Percentiles rank a stretch among this genome's conserved stretches.
These are phyloP conservation scores for Falco punctatus DNA, from an alignment of 2,113 vertebrate species.

Conservation along the genomic window DNA sequence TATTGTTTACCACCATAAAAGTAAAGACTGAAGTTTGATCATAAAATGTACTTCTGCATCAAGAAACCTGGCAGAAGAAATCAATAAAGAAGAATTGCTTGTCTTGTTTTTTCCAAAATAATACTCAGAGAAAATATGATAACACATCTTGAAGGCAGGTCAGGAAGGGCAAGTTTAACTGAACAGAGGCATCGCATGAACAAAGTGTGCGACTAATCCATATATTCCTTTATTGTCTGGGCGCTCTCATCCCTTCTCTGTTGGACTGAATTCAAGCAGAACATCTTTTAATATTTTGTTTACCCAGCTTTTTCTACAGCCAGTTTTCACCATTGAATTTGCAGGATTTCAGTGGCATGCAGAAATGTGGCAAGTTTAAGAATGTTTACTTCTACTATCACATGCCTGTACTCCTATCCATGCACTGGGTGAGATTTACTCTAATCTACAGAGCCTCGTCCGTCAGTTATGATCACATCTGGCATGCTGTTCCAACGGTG, in stretches of 20 bases:
- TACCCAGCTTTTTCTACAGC: background rate
- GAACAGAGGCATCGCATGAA: background rate
- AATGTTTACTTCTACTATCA: background rate
- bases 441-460: background rate
- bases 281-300: constrained; percentile 9
- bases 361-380: background rate
- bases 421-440: background rate
- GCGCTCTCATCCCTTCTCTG: background rate
- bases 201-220: background rate
- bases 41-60: constrained; percentile 64
- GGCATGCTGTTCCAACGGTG: rapidly evolving
- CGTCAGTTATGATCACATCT: rapidly evolving
- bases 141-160: constrained; percentile 46
- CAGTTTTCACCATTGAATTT: background rate
- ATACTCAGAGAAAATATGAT: constrained; percentile 44
- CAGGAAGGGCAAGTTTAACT: background rate
- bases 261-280: background rate
- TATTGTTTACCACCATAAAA: constrained; percentile 50
- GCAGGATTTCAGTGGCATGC: background rate
- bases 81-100: constrained; percentile 69
- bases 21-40: constrained; percentile 45
- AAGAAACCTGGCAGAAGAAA: constrained; percentile 52
- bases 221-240: constrained; percentile 32
- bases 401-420: background rate
- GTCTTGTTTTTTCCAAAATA: constrained; percentile 45